Evolutionary conservation across 2,888 invertebrate genomes (phyloP).

Genomic region (Lasioglossum oenotherae): DNA sequence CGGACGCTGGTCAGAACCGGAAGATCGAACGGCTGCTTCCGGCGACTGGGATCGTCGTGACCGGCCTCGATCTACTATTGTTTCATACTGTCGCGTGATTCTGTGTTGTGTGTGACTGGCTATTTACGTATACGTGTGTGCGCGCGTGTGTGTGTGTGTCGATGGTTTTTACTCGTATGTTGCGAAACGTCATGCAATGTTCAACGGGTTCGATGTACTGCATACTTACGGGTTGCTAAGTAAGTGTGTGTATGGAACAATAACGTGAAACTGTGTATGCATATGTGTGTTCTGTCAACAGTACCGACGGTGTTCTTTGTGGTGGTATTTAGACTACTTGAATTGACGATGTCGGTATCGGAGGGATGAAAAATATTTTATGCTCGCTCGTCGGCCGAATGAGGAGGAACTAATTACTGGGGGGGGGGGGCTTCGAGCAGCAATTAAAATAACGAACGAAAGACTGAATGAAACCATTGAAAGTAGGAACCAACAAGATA

Average conservation of each 20-base stretch:
- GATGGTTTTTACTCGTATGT: conserved; percentile 36
- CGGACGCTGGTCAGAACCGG: conserved; percentile 4
- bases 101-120: conserved; percentile 16
- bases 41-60: conserved; percentile 44
- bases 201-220: conserved; percentile 57
- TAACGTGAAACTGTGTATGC: conserved; percentile 22
- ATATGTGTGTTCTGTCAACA: background rate
- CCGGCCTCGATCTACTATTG: conserved; percentile 28
- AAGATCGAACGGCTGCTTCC: conserved; percentile 10
- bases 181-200: conserved; percentile 66
- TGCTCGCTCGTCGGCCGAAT: conserved; percentile 43
- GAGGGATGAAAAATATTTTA: conserved; percentile 41
- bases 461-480: background rate
- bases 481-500: conserved; percentile 3
- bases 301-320: background rate
- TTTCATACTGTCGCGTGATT: conserved; percentile 43
- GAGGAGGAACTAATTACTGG: conserved; percentile 42
- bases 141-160: background rate
- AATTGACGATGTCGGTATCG: conserved; percentile 73
- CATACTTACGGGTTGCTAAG: conserved; percentile 72
- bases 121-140: conserved; percentile 27
- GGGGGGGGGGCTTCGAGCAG: conserved; percentile 33
- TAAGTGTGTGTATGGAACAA: conserved; percentile 64
- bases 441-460: conserved; percentile 28
- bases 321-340: conserved; percentile 63